Base-by-base conservation (phyloP, 2,888 invertebrate species). In the Magallana nippona region DNA sequence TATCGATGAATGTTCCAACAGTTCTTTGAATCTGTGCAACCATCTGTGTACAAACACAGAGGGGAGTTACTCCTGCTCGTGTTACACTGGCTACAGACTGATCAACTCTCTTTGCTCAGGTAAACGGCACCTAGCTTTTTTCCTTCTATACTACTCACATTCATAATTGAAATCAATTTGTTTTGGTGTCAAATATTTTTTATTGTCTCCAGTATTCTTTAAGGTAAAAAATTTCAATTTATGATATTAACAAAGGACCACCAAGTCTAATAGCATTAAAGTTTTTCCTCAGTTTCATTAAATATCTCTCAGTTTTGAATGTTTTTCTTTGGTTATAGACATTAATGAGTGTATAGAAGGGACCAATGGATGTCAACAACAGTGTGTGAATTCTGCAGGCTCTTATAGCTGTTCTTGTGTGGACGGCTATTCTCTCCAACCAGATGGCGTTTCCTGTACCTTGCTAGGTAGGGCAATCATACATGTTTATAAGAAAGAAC, bases 21-120 rank as follows among this genome's bases (percentile, higher is more conserved):
- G 27, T 71, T 71, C 22, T 71, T 15, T 71, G 19, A 56, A 84
- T 58, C 78, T 83, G 32, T 87, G 87, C 78, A 15, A 17, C 3
- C 85, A 87, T 60, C 32, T 27, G 2, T 87, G 87, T 81, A 81
- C 32, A 17, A 87, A 87, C 77, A 83, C 83, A 17, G 55, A 79
- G 22, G 85, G 85, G 27, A 82, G 85, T 22, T 86, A 78, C 79
- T 57, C 13, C 13, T 87, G 87, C 77, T 58, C 63, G 10, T 86
- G 86, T 82, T 10, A 80, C 8, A 10, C 1, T 10, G 86, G 86
- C 22, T 84, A 83, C 77, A 17, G 55, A 15, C 27, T 57, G 27
- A 44, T 27, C 22, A 82, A 63, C 10, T 27, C 78, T 58, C 10
- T n/a, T 8, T 81, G 83, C 22, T 5, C 56, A 83, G 60, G 80